A percentile compares a stretch with the other conserved stretches of the same genome.
phyloP scores from a whole-genome alignment of 1,140 invertebrate species.

The Drosophila virilis region DNA sequence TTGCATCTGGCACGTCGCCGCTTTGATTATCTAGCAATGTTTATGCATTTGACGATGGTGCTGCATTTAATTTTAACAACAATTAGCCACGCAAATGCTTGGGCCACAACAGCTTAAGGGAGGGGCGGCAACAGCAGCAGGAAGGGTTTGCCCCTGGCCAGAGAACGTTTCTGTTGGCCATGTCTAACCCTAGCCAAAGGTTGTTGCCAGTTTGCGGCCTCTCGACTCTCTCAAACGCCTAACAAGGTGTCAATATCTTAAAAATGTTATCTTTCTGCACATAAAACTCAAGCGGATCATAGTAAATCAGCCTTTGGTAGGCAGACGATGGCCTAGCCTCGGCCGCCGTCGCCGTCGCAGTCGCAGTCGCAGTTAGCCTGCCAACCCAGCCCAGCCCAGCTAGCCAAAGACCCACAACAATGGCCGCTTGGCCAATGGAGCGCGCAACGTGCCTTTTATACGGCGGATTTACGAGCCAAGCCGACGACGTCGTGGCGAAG shows the following conservation, averaged over 20 bases:
- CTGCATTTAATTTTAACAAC: slow-evolving; percentile 76
- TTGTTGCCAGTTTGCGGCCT: slow-evolving; percentile 42
- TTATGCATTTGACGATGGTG: slow-evolving; percentile 68
- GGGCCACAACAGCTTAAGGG: not conserved
- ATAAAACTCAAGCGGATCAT: slow-evolving; percentile 83
- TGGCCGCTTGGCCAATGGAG: slow-evolving; percentile 63
- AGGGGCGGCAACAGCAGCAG: no score
- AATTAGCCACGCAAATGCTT: slow-evolving; percentile 71
- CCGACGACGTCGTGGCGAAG: slow-evolving; percentile 68
- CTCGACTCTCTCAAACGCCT: slow-evolving; percentile 68
- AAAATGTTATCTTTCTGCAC: slow-evolving; percentile 83
- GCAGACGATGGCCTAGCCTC: slow-evolving; percentile 47
- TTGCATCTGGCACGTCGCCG: slow-evolving; percentile 35
- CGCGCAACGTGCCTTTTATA: slow-evolving; percentile 73
- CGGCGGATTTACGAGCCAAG: slow-evolving; percentile 77
- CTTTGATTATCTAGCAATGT: slow-evolving; percentile 54
- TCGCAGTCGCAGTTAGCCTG: not conserved
- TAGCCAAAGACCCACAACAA: slow-evolving; percentile 54
- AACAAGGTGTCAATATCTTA: slow-evolving; percentile 83
- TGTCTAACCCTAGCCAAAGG: slow-evolving; percentile 25
- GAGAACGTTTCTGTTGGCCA: slow-evolving; percentile 25
- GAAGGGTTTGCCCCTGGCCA: slow-evolving; percentile 10
- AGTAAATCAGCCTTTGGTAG: slow-evolving; percentile 82
- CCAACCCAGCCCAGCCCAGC: slow-evolving; percentile 10
- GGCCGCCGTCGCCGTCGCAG: not conserved